phyloP scores from a whole-genome alignment of 1,140 invertebrate species.

The Lepidurus packardi region DNA sequence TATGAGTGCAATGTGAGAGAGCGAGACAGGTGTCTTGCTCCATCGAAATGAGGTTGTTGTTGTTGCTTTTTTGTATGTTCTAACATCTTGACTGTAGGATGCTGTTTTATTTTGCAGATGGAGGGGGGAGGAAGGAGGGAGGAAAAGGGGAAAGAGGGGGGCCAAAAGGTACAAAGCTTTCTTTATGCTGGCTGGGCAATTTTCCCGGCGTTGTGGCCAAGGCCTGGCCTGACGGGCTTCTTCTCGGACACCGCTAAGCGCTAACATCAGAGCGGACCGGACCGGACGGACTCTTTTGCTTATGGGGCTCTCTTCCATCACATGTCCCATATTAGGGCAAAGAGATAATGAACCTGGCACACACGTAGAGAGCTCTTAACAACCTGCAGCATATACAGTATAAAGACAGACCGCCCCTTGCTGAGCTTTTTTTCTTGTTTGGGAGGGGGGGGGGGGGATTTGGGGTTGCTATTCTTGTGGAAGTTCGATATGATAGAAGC shows the following conservation, averaged over 20 bases:
- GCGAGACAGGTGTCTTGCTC: conserved; percentile 20
- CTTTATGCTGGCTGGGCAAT: conserved; percentile 7
- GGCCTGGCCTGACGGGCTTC: neutral
- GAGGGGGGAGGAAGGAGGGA: neutral
- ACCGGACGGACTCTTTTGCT: conserved; percentile 12
- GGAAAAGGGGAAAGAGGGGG: neutral
- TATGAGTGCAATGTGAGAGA: conserved; percentile 11
- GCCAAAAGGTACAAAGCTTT: neutral
- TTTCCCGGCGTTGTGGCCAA: conserved; percentile 7
- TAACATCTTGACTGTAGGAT: neutral
- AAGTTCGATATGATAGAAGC: neutral
- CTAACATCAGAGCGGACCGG: conserved; percentile 20
- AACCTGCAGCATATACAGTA: conserved; percentile 21
- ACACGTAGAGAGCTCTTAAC: conserved; percentile 18
- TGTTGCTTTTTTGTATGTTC: neutral
- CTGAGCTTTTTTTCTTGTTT: neutral
- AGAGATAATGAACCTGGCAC: conserved; percentile 21
- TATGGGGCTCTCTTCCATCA: conserved; percentile 21
- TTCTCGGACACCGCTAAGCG: conserved; percentile 11
- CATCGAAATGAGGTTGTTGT: conserved; percentile 19
- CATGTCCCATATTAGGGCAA: conserved; percentile 21
- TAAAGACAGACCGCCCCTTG: conserved; percentile 20
- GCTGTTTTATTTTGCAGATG: neutral
- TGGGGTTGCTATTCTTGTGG: neutral
- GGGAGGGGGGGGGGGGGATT: neutral